A percentile compares a stretch with the other conserved stretches of the same genome.
phyloP scores from a whole-genome alignment of 2,113 vertebrate genomes.

The Cyprinodon brontotheroides region DNA sequence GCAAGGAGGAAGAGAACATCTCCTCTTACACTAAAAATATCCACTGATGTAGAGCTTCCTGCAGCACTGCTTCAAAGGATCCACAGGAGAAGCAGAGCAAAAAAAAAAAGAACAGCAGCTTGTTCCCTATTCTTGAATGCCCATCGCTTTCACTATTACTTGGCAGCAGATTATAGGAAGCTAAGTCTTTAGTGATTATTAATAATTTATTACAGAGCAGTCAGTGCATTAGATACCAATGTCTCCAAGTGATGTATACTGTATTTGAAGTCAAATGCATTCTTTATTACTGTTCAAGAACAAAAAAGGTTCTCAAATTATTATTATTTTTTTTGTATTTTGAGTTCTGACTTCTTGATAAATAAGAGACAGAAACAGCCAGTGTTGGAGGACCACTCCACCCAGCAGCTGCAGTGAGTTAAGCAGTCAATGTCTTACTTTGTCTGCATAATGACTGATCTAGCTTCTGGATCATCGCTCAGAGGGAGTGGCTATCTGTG shows the following conservation, averaged over 20 bases:
- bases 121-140: conserved; percentile 14
- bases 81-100: conserved; percentile 39
- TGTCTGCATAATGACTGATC: conserved; percentile 17
- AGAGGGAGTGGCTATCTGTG: conserved; percentile 18
- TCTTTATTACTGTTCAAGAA: background rate
- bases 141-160: conserved; percentile 31
- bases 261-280: conserved; percentile 1
- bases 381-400: conserved; percentile 46
- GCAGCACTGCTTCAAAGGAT: conserved; percentile 48
- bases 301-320: conserved; percentile 12
- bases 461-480: conserved; percentile 11
- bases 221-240: conserved; percentile 13
- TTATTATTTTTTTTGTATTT: conserved; percentile 14
- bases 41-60: conserved; percentile 69
- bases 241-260: background rate
- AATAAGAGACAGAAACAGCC: conserved; percentile 34
- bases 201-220: conserved; percentile 9
- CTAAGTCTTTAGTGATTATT: background rate
- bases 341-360: conserved; percentile 33
- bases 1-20: conserved; percentile 58
- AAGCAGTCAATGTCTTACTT: conserved; percentile 19
- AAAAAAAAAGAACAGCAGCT: background rate
- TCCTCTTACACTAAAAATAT: conserved; percentile 79
- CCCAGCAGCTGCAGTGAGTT: conserved; percentile 56
- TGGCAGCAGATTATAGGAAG: background rate